These are phyloP conservation scores for Tetramorium parvispinum DNA, from an alignment of 1,140 invertebrate species.

Conservation along the genomic window DNA sequence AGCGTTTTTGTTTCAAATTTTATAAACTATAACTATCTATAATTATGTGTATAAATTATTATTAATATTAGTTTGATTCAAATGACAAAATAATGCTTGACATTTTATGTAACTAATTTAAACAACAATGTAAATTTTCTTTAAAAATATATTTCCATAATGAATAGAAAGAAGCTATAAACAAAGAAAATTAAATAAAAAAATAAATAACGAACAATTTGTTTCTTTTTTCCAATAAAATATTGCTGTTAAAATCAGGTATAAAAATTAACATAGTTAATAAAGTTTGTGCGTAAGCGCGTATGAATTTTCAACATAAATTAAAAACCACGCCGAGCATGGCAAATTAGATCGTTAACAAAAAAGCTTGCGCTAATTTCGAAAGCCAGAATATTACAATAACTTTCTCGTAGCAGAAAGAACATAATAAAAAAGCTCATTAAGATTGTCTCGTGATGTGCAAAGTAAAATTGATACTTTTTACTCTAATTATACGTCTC, in stretches of 20 bases:
- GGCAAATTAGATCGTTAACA: neutral
- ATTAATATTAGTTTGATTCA: neutral
- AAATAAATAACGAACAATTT: neutral
- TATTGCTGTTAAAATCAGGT: neutral
- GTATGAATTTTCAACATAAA: neutral
- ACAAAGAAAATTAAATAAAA: neutral
- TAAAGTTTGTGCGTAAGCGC: neutral
- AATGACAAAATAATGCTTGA: neutral
- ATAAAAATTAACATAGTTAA: neutral
- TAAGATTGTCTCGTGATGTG: slow-evolving; percentile 22
- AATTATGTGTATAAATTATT: neutral
- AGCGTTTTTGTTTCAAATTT: neutral
- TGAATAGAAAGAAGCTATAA: neutral
- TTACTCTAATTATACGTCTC: slow-evolving; percentile 17
- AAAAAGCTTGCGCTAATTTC: slow-evolving; percentile 1
- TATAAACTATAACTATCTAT: neutral
- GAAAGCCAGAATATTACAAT: neutral
- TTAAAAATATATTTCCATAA: neutral
- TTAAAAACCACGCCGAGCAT: neutral
- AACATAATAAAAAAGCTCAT: neutral
- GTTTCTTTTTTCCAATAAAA: neutral
- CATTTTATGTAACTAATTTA: neutral
- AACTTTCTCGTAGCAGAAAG: slow-evolving; percentile 2
- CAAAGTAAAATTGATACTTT: slow-evolving; percentile 15
- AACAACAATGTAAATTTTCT: neutral